A percentile compares a stretch with the other conserved stretches of the same genome.
Evolutionary conservation across 2,888 invertebrate species (phyloP).

Genomic region (Pharmacophagus antenor): DNA sequence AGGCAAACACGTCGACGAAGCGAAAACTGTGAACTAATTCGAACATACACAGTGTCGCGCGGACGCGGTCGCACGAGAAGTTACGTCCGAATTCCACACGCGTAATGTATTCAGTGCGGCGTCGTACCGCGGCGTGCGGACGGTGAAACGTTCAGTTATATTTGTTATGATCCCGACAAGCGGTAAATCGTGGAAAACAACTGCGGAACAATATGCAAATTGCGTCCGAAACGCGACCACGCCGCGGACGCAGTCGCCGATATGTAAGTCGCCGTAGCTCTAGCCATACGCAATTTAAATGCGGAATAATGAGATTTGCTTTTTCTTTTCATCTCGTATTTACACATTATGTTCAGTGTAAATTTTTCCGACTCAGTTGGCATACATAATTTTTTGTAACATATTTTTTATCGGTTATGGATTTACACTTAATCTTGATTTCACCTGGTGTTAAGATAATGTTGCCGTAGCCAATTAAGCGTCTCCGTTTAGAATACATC

Average conservation of each 20-base stretch:
- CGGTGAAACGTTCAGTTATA: conserved; percentile 44
- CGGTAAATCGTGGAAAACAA: conserved; percentile 55
- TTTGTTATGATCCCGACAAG: conserved; percentile 45
- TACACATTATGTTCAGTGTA: conserved; percentile 6
- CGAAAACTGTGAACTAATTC: conserved; percentile 22
- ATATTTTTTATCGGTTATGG: too few relatives aligned
- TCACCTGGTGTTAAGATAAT: too few relatives aligned
- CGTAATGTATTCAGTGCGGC: conserved; percentile 30
- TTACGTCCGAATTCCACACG: conserved; percentile 24
- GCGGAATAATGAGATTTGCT: conserved; percentile 46
- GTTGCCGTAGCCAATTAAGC: too few relatives aligned
- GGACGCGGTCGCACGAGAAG: conserved; percentile 29
- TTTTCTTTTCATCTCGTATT: conserved; percentile 13
- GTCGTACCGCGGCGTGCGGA: conserved; percentile 30
- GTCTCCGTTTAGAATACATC: too few relatives aligned
- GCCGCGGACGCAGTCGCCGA: conserved; percentile 38
- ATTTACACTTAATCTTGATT: too few relatives aligned
- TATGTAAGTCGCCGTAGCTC: conserved; percentile 33
- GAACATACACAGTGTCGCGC: conserved; percentile 15
- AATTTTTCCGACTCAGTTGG: too few relatives aligned
- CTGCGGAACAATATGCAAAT: conserved; percentile 59
- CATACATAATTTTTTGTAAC: too few relatives aligned
- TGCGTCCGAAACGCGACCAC: conserved; percentile 40
- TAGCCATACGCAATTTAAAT: conserved; percentile 40
- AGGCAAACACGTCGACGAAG: conserved; percentile 3